Evolutionary conservation across 2,113 vertebrate species (phyloP), one percentile per base, ranked within the genome.

Genomic region (Numida meleagris): DNA sequence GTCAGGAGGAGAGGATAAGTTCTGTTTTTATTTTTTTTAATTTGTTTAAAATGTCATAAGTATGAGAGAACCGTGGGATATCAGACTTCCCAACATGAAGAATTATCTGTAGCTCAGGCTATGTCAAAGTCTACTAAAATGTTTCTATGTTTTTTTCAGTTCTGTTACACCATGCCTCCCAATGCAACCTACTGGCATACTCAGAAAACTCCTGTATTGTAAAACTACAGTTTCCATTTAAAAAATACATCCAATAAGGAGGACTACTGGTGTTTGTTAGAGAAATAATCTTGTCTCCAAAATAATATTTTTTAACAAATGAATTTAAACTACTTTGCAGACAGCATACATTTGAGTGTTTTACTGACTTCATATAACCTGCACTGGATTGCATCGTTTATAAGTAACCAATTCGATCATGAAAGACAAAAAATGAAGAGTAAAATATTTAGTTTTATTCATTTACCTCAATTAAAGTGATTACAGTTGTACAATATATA

Each of bases 401-500:
- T 77, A 87, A 63, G 46, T 76, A 29, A 10, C 10, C 40, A 66
- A 71, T 67, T 91, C 51, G 70, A 93, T 14, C 31, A 88, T 15
- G 71, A 94, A 79, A 77, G 38, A 90, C 51, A 84, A 95, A 73
- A 38, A 92, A 94, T 27, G 46, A 91, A 96, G 17, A 82, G 9
- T 3, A 85, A 96, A 89, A 80, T 59, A 86, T n/a, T 2, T 16
- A 25, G 61, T 74, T 82, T 85, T 95, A 95, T 90, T 96, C 95
- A 50, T 71, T 70, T 87, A 81, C 88, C 71, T 94, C 82, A 93
- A 89, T 93, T 88, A 83, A 71, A 95, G 87, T 88, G 95, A 96
- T 96, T 94, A 93, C 33, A 91, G 68, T 66, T 96, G 86, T 92
- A 78, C 75, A 97, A 55, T 48, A 92, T 90, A 94, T 81, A 95